Percentiles rank a stretch among this genome's conserved stretches.
Conservation (phyloP, 2,888 invertebrate species). For the Miltochrista miniata region DNA sequence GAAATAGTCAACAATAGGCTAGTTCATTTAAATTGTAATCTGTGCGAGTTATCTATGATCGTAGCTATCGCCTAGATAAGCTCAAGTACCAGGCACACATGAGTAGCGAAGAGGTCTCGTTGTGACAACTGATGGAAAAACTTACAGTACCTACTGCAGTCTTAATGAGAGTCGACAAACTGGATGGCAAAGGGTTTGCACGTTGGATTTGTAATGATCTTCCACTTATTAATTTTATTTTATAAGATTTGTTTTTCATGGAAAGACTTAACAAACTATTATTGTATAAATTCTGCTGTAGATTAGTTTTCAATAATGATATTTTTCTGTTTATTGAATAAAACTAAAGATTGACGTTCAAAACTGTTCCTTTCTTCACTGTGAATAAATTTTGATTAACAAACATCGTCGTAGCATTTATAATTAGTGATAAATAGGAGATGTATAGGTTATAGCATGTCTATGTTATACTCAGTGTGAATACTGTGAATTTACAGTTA, state of each 20-base stretch:
- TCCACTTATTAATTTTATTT: constrained; percentile 2
- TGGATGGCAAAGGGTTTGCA: constrained; percentile 66
- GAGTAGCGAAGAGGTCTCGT: constrained; percentile 56
- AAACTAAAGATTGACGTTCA: no score
- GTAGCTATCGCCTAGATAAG: constrained; percentile 74
- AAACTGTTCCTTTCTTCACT: no score
- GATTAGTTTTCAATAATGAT: no score
- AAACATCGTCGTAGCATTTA: no score
- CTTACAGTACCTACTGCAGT: constrained; percentile 67
- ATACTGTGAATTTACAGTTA: constrained; percentile 26
- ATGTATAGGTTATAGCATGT: no score
- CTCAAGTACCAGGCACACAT: constrained; percentile 66
- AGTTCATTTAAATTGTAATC: constrained; percentile 9
- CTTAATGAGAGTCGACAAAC: constrained; percentile 83
- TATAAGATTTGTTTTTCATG: no score
- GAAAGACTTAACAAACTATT: no score
- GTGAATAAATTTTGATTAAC: no score
- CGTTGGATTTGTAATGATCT: constrained; percentile 51
- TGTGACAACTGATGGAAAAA: constrained; percentile 64
- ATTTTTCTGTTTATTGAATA: no score
- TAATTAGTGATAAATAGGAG: no score
- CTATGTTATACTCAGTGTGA: neutral
- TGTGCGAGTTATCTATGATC: constrained; percentile 69
- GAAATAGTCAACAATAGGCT: neutral
- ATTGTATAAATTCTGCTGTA: no score